Evolutionary conservation across 2,113 vertebrate genomes (phyloP).

Genomic region (Gadus chalcogrammus): DNA sequence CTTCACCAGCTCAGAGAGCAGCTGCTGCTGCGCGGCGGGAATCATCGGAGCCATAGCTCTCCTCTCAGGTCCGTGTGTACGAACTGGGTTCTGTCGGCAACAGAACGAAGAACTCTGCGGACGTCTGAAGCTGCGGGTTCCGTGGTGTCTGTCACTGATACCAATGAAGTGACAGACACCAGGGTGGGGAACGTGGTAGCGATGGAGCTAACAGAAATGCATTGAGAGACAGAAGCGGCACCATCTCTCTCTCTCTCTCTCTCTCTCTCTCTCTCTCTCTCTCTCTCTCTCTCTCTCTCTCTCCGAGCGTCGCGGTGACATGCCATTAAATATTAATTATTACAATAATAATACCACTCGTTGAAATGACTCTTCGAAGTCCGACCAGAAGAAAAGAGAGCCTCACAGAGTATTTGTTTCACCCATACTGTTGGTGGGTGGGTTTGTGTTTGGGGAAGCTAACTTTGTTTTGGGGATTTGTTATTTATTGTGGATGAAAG

Average conservation of each 20-base stretch:
- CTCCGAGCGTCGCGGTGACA: neutral
- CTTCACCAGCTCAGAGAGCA: conserved; percentile 35
- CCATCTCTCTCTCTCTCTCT: conserved; percentile 36
- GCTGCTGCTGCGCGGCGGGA: too few species aligned
- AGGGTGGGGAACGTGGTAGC: conserved; percentile 5
- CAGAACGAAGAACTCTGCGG: too few species aligned
- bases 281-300: conserved; percentile 31
- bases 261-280: conserved; percentile 22
- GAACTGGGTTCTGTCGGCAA: too few species aligned
- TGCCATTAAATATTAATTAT: conserved; percentile 42
- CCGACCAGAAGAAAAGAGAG: conserved; percentile 59
- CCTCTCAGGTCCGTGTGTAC: conserved; percentile 41
- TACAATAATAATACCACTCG: conserved; percentile 11
- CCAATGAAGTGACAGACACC: conserved; percentile 35
- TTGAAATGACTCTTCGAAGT: conserved; percentile 50
- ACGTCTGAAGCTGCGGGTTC: neutral
- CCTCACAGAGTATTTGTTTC: conserved; percentile 1
- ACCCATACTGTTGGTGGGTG: too few species aligned
- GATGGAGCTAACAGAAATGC: conserved; percentile 35
- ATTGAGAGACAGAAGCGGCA: conserved; percentile 40
- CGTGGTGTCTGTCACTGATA: conserved; percentile 7
- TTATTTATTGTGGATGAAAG: conserved; percentile 16
- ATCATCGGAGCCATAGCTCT: neutral
- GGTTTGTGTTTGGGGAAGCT: too few species aligned
- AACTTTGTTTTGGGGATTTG: too few species aligned